These are phyloP conservation scores for Micoletzkya japonica DNA, from an alignment of 2,888 invertebrate genomes.

Conservation along the genomic window DNA sequence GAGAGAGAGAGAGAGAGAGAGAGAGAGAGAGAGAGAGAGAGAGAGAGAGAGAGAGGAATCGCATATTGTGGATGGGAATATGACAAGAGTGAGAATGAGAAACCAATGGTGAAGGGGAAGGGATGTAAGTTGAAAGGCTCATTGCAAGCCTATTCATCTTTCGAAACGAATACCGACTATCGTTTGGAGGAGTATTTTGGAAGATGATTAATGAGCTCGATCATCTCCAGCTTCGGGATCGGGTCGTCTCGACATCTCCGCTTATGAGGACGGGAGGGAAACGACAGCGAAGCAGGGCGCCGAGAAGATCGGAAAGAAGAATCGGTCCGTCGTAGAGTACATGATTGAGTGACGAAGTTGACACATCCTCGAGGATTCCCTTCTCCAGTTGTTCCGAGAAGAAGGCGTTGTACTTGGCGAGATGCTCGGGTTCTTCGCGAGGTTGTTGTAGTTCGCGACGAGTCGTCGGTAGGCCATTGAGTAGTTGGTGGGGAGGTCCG, in stretches of 20 bases:
- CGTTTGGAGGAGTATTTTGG: too few relatives aligned
- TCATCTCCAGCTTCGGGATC: too few relatives aligned
- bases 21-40: conserved; percentile 27
- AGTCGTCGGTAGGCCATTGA: neutral
- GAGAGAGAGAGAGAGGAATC: neutral
- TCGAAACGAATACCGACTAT: too few relatives aligned
- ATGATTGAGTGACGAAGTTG: conserved; percentile 32
- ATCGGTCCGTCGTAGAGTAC: conserved; percentile 31
- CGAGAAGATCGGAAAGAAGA: conserved; percentile 29
- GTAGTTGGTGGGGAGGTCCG: conserved; percentile 1
- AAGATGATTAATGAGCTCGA: too few relatives aligned
- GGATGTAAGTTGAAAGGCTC: too few relatives aligned
- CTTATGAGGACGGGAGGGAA: conserved; percentile 15
- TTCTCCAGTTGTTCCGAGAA: conserved; percentile 27
- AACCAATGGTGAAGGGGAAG: too few relatives aligned
- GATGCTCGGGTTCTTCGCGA: conserved; percentile 11
- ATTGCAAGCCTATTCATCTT: too few relatives aligned
- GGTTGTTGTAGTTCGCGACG: neutral
- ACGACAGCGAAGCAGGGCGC: conserved; percentile 30
- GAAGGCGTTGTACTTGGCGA: conserved; percentile 27
- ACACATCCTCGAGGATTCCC: conserved; percentile 31
- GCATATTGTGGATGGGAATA: neutral
- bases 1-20: conserved; percentile 29
- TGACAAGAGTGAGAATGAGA: neutral
- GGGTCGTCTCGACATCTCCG: conserved; percentile 38